These are phyloP conservation scores for Labrus mixtus DNA, from an alignment of 2,113 vertebrate genomes.

Conservation along the genomic window DNA sequence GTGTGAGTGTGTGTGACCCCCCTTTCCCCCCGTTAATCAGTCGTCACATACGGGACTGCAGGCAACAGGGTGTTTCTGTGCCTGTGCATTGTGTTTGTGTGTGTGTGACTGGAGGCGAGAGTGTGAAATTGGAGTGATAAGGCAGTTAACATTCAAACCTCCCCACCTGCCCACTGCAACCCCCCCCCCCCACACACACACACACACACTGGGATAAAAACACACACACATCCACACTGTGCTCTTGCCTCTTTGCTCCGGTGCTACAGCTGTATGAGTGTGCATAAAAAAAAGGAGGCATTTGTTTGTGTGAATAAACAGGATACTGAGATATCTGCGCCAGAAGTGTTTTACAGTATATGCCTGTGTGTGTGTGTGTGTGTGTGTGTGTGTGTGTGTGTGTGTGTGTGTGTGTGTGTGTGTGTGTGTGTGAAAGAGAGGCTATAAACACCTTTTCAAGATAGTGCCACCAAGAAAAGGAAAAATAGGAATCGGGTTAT, in stretches of 20 bases:
- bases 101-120: conserved; percentile 62
- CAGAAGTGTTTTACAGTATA: not conserved
- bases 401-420: not conserved
- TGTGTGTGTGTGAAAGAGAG: not conserved
- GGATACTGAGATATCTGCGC: conserved; percentile 56
- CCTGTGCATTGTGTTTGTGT: conserved; percentile 31
- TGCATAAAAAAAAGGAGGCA: not conserved
- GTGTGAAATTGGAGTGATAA: conserved; percentile 80
- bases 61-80: conserved; percentile 72
- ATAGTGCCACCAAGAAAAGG: conserved; percentile 31
- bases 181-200: not conserved
- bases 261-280: conserved; percentile 12
- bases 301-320: conserved; percentile 49
- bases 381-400: conserved; percentile 1
- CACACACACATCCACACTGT: conserved; percentile 7
- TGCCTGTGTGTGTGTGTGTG: not conserved
- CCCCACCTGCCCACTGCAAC: conserved; percentile 47
- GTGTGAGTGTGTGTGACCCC: conserved; percentile 16
- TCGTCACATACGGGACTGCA: conserved; percentile 61
- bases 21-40: conserved; percentile 66
- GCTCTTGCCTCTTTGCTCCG: not conserved
- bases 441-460: conserved; percentile 37
- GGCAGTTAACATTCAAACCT: conserved; percentile 71
- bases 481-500: conserved; percentile 9
- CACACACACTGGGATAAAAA: not conserved